Conservation (phyloP, 2,888 invertebrate species). For the Ochlodes sylvanus region DNA sequence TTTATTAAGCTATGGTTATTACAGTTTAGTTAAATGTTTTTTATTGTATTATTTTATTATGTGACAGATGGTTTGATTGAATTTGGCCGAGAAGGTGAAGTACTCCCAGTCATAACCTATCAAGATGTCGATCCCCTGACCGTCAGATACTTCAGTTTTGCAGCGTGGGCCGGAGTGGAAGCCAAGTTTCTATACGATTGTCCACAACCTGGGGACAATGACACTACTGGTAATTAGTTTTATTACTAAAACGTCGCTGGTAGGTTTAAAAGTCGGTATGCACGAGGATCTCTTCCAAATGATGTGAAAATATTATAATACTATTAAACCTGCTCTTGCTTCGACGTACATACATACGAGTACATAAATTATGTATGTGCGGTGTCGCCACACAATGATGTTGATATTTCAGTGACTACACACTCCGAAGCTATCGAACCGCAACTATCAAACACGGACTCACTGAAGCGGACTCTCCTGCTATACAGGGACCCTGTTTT, state of each 20-base stretch:
- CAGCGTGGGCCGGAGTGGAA: constrained; percentile 87
- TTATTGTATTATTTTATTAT: neutral
- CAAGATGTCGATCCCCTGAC: constrained; percentile 85
- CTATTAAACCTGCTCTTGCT: no score
- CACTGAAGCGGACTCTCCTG: constrained; percentile 80
- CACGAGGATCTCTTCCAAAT: no score
- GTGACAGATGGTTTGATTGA: constrained; percentile 85
- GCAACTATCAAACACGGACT: constrained; percentile 77
- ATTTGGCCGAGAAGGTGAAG: constrained; percentile 87
- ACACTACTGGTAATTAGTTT: constrained; percentile 55
- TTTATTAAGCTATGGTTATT: no score
- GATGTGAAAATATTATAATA: no score
- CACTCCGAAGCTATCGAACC: constrained; percentile 68
- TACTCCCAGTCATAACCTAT: constrained; percentile 85
- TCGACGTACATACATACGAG: no score
- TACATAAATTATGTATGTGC: no score
- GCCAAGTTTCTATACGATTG: constrained; percentile 90
- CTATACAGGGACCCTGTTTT: constrained; percentile 71
- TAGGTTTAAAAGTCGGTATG: no score
- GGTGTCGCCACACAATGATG: no score
- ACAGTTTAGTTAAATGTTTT: no score
- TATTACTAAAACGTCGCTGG: no score
- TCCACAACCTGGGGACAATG: constrained; percentile 62
- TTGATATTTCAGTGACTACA: constrained; percentile 48
- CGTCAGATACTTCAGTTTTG: constrained; percentile 88